Evolutionary conservation across 2,888 invertebrate genomes (phyloP), one percentile per base, ranked within the genome.

Genomic region (Tetheella fluctuosa): DNA sequence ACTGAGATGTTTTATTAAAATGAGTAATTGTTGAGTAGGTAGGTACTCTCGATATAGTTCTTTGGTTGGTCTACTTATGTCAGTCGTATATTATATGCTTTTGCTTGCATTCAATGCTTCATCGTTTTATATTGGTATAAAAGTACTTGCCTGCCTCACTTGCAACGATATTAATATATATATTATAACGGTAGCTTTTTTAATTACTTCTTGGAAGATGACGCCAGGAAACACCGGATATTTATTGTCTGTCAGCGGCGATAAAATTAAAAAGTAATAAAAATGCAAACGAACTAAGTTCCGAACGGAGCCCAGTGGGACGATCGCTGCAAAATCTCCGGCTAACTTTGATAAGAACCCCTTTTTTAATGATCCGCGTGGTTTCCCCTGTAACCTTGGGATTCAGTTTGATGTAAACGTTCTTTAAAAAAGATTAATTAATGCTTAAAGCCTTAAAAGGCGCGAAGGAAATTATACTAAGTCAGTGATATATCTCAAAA

Each of bases 181-280:
- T 34, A 55, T 34, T 55, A 37, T 34, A n/a, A 34, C n/a, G 55
- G 34, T 55, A 34, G 55, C 34, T 37, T 54, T 54, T 55, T 55
- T 55, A 37, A 55, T 55, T 55, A 55, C 37, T 55, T 28, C 53
- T 23, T 20, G 55, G 20, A 37, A 17, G 55, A 55, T 34, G 55
- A 55, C 55, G 54, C 54, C 20, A 28, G 54, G 2, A 17, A 34
- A 34, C 55, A 55, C 37, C 55, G 55, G 55, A 55, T 55, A 55
- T 55, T 55, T 54, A 30, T 37, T 34, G 37, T 55, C 55, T 55
- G 55, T 55, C 55, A 55, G 55, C 69, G 65, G 61, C 71, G 75
- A 78, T 79, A 76, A 83, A 79, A 83, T 81, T 83, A 76, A 83
- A 79, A 81, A 81, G 81, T 76, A 82, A 86, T 86, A 81, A 86